Base-by-base conservation (phyloP, 2,888 invertebrate genomes). In the Panorpa germanica region DNA sequence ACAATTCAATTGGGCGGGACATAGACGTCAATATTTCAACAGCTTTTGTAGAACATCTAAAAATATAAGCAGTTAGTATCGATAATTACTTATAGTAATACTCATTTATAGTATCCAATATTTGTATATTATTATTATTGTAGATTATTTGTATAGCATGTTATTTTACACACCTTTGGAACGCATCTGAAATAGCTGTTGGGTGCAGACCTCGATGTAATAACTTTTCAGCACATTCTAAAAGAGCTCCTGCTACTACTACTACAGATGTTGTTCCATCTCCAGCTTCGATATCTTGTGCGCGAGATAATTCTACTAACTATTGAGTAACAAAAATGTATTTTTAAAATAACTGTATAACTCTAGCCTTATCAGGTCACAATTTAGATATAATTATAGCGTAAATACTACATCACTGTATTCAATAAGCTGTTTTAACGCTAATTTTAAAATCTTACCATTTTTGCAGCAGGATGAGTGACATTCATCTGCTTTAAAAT, bases 201-300 rank as follows among this genome's bases (percentile, higher is more conserved):
- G 98, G 98, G 50, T 99, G 98, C 45, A 99, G 85, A 27, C 96
- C 95, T 55, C 86, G 86, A 34, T 72, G 69, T 16, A 98, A 57
- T 9, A 99, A 63, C 47, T 88, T 86, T 49, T 91, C 82, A 29
- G 90, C 81, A 29, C 93, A 88, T 55, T 96, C 93, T 31, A 99
- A 59, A 28, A 99, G 55, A 38, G 93, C 86, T 28, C 98, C 98
- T 40, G 95, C 96, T 45, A 98, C 73, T 5, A 99, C 85, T 7
- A 96, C 96, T 31, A 98, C 98, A 13, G 93, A 86, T 7, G 98
- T 99, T 13, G 98, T 99, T 34, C 98, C 98, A 61, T 99, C 98
- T 26, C 98, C 98, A 43, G 98, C 98, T 57, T 96, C 96, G 43
- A 95, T 75, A 55, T 99, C 98, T 60, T 96, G 98, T 11, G 98